Conservation (phyloP, 2,113 vertebrate genomes). For the Chrysochloris asiatica region DNA sequence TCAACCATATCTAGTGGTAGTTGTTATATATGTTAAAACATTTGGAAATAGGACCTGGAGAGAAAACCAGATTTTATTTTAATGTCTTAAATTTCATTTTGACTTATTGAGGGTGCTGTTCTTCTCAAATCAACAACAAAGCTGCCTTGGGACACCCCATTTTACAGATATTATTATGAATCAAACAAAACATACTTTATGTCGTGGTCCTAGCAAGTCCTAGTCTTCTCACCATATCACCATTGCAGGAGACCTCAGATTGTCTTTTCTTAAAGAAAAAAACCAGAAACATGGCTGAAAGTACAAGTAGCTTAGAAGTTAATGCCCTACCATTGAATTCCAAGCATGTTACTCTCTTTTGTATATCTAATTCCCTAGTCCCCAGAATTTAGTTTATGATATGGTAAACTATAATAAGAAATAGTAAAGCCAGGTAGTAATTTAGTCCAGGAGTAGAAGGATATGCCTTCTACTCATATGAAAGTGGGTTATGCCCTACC, state of each 20-base stretch:
- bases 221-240: not conserved
- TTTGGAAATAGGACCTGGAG: conserved; percentile 10
- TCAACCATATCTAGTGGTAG: too few species aligned
- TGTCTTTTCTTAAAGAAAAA: not conserved
- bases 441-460: not conserved
- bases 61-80: conserved; percentile 28
- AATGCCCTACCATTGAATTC: not conserved
- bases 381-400: conserved; percentile 1
- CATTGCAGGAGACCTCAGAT: not conserved
- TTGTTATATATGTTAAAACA: not conserved
- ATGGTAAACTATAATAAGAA: not conserved
- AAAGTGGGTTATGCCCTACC: not conserved
- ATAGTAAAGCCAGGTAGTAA: not conserved
- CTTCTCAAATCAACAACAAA: conserved; percentile 9
- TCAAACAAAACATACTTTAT: conserved; percentile 33
- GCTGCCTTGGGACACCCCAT: not conserved
- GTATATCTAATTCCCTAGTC: not conserved
- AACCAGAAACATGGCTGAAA: not conserved
- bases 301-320: not conserved
- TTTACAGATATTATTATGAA: not conserved
- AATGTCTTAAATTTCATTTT: conserved; percentile 22
- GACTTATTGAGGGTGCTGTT: conserved; percentile 1
- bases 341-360: not conserved
- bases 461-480: not conserved
- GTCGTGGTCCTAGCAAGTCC: not conserved